Base-by-base conservation (phyloP, 2,888 invertebrate genomes). In the Eupithecia pulchellata region DNA sequence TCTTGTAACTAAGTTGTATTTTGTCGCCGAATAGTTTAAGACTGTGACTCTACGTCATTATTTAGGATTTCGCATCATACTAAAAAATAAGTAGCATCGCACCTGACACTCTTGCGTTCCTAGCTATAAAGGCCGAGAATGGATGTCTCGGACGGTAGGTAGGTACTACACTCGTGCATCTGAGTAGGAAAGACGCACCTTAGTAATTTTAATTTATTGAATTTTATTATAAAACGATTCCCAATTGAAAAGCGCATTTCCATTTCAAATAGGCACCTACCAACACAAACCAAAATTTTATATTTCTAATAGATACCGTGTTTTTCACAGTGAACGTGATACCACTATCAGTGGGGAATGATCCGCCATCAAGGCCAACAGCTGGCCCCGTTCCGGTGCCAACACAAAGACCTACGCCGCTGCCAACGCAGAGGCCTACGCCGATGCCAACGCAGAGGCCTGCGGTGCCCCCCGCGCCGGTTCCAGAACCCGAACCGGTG, bases 261-360 rank as follows among this genome's bases (percentile, higher is more conserved):
- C 11, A 39, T 17, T 39, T 39, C 39, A 39, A 39, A 39, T 39
- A 39, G 1, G 17, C 17, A 39, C 39, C 0, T 42, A 8, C 17
- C 0, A 5, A 32, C 32, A 39, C 5, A 17, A 17, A 42, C n/a
- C 2, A 47, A 20, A 20, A 47, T 4, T 20, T 1, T 3, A 11
- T 1, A 1, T 47, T 47, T 47, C 30, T 30, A 58, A 29, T 58
- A 1, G 0, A 17, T 11, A n/a, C 3, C 3, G 1, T 32, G 39
- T 4, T 30, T 52, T 71, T 14, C 63, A 61, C 78, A 76, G 77
- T 57, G 9, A 65, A 73, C 76, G 84, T 78, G 69, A 77, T 75
- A 70, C 81, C 84, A 64, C 80, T 82, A 2, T 77, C 80, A 17
- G 77, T 75, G 17, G 76, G 80, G 14, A 72, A 79, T 4, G 73